Evolutionary conservation across 1,140 invertebrate genomes (phyloP).

Genomic region (Mactra quadrangularis): DNA sequence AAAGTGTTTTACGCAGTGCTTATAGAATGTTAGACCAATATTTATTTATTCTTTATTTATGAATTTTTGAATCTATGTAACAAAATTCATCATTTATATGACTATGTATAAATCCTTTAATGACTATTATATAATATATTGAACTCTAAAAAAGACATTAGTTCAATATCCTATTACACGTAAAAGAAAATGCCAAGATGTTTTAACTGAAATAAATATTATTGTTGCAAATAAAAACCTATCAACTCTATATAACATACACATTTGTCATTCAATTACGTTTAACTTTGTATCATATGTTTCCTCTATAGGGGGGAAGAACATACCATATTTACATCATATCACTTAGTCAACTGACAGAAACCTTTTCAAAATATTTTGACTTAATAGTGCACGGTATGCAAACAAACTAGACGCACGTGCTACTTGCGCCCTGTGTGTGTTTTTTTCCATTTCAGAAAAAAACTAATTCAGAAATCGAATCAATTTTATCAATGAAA

Average conservation of each 20-base stretch:
- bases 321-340: not conserved
- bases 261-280: constrained; percentile 27
- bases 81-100: no score
- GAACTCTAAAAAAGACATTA: no score
- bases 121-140: no score
- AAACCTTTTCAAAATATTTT: constrained; percentile 35
- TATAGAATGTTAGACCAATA: no score
- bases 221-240: no score
- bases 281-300: not conserved
- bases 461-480: constrained; percentile 15
- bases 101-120: no score
- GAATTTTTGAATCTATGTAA: no score
- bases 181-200: no score
- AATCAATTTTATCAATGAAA: constrained; percentile 41
- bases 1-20: no score
- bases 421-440: not conserved
- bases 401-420: constrained; percentile 6
- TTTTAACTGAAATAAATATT: no score
- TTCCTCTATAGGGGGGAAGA: constrained; percentile 15
- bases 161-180: no score
- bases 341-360: constrained; percentile 18
- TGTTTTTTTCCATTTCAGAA: not conserved
- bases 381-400: constrained; percentile 28
- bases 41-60: no score
- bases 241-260: not conserved